Conservation (phyloP, 2,113 vertebrate genomes). For the Mobula hypostoma region DNA sequence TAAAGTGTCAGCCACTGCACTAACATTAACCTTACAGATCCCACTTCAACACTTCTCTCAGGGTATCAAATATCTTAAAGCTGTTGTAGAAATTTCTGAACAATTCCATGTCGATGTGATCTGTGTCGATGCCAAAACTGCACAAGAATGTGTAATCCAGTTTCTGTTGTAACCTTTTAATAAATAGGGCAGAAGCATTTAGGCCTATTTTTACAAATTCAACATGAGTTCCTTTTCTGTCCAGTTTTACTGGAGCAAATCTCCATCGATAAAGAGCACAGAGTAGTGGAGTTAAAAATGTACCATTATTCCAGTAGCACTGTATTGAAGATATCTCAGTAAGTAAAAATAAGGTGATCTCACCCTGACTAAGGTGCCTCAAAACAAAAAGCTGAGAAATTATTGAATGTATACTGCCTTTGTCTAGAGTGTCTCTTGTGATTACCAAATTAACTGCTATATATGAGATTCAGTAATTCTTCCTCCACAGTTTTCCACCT, state of each 20-base stretch:
- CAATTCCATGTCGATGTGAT: too few relatives aligned
- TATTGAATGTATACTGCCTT: not conserved
- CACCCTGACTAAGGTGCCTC: not conserved
- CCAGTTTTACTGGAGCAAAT: not conserved
- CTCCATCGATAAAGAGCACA: not conserved
- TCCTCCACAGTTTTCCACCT: not conserved
- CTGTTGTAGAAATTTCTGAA: too few relatives aligned
- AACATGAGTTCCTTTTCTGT: not conserved
- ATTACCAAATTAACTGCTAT: not conserved
- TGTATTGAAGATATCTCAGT: not conserved
- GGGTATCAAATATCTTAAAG: too few relatives aligned
- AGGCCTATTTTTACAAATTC: not conserved
- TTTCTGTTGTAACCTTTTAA: not conserved
- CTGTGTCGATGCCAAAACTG: too few relatives aligned
- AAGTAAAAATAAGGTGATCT: not conserved
- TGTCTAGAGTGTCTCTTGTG: not conserved
- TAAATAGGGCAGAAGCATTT: not conserved
- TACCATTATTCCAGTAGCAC: not conserved
- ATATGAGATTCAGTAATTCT: not conserved
- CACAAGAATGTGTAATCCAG: too few relatives aligned
- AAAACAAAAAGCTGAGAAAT: not conserved
- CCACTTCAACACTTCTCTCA: too few relatives aligned
- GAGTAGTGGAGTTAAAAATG: not conserved
- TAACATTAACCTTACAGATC: too few relatives aligned
- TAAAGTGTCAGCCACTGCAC: too few relatives aligned